These are phyloP conservation scores for Nomada hirtipes DNA, from an alignment of 2,888 invertebrate species.

Conservation along the genomic window DNA sequence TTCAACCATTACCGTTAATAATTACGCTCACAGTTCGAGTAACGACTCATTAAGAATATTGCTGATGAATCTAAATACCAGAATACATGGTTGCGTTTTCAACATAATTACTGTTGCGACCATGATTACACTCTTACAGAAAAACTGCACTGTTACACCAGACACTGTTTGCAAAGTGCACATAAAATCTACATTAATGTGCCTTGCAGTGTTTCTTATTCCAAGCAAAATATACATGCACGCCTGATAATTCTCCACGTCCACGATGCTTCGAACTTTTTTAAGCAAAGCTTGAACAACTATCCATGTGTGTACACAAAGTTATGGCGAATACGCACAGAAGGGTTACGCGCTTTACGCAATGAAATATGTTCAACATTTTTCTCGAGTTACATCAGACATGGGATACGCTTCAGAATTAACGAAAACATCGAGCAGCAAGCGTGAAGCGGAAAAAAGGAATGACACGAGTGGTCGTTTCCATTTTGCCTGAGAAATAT, in stretches of 20 bases:
- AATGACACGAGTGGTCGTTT: background rate
- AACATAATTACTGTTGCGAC: background rate
- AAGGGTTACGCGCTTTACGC: background rate
- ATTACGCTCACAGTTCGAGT: background rate
- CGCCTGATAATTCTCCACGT: background rate
- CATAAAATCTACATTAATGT: background rate
- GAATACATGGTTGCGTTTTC: background rate
- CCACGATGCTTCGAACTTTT: background rate
- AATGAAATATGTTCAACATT: conserved; percentile 13
- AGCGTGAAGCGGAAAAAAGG: background rate
- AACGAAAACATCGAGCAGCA: conserved; percentile 9
- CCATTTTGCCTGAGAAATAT: background rate
- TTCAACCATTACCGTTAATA: background rate
- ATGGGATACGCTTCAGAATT: conserved; percentile 5
- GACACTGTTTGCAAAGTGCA: background rate
- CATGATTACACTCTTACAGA: background rate
- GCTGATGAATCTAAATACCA: no score
- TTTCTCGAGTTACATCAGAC: conserved; percentile 3
- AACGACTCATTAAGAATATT: no score
- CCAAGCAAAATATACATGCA: background rate
- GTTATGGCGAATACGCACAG: no score
- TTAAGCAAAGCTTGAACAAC: background rate
- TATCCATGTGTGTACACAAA: background rate
- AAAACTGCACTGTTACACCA: background rate
- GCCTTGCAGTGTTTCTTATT: background rate